These are phyloP conservation scores for Pollenia amentaria DNA, from an alignment of 2,888 invertebrate genomes.

Conservation along the genomic window DNA sequence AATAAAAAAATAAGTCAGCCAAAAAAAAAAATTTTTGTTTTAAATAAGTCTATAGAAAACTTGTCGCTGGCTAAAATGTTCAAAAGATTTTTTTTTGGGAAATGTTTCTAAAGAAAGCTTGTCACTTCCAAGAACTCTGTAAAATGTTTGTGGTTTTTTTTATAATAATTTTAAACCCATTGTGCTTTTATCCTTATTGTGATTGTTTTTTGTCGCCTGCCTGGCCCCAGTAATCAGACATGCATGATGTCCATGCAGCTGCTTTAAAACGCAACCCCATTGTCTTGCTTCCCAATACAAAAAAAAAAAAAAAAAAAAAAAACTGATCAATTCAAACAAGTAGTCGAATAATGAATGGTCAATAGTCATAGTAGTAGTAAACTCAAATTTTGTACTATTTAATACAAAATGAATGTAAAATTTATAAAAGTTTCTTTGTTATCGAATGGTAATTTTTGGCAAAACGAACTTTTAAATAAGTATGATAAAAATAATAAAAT, in stretches of 20 bases:
- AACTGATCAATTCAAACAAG: constrained; percentile 31
- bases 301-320: neutral
- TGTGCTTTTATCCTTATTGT: constrained; percentile 49
- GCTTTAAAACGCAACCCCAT: constrained; percentile 29
- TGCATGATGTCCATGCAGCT: constrained; percentile 50
- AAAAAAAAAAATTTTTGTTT: neutral
- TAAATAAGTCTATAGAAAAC: neutral
- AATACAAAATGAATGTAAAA: constrained; percentile 42
- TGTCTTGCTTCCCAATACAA: constrained; percentile 42
- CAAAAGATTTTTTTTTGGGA: neutral
- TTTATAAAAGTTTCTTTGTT: constrained; percentile 30
- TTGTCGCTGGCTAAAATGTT: neutral
- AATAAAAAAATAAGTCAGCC: no score
- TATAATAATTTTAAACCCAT: neutral
- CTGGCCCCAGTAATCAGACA: constrained; percentile 16
- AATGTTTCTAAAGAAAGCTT: neutral
- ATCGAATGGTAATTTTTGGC: constrained; percentile 55
- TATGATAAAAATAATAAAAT: constrained; percentile 44
- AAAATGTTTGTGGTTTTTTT: no score
- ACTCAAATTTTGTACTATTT: neutral
- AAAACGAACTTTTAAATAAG: constrained; percentile 55
- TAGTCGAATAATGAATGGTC: constrained; percentile 3
- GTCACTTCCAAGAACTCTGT: neutral
- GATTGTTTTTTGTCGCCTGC: constrained; percentile 58
- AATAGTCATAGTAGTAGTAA: constrained; percentile 23